Percentiles rank a stretch among this genome's conserved stretches.
Evolutionary conservation across 2,888 invertebrate species (phyloP).

Genomic region (Noctua comes): DNA sequence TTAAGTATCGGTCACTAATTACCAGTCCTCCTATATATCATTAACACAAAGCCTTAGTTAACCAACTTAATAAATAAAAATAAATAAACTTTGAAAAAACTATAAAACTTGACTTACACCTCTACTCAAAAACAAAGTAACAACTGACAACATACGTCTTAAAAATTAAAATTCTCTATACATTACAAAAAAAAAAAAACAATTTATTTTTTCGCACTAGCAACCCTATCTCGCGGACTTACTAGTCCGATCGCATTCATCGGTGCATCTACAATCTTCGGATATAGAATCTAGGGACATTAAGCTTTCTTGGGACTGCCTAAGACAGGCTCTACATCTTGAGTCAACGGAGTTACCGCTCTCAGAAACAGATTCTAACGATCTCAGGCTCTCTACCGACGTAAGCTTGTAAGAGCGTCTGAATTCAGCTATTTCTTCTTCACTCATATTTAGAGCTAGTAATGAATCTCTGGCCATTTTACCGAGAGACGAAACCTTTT

Average conservation of each 20-base stretch:
- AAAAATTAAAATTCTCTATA: conserved; percentile 42
- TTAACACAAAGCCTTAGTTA: neutral
- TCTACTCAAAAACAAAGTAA: conserved; percentile 33
- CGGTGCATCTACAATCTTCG: conserved; percentile 83
- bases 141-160: conserved; percentile 40
- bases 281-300: conserved; percentile 87
- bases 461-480: conserved; percentile 88
- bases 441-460: conserved; percentile 86
- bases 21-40: too few relatives aligned
- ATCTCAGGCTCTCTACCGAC: conserved; percentile 85
- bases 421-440: conserved; percentile 87
- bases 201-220: neutral
- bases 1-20: too few relatives aligned
- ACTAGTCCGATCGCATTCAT: conserved; percentile 77
- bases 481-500: conserved; percentile 85
- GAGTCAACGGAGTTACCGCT: conserved; percentile 86
- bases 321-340: conserved; percentile 81
- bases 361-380: conserved; percentile 87
- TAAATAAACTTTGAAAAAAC: neutral
- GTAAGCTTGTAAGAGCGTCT: conserved; percentile 85
- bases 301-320: conserved; percentile 86
- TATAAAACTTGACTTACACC: conserved; percentile 13
- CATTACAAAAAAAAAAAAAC: conserved; percentile 36
- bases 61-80: neutral
- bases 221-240: conserved; percentile 78